These are phyloP conservation scores for Torymus auratus DNA, from an alignment of 2,888 invertebrate genomes.

Conservation along the genomic window DNA sequence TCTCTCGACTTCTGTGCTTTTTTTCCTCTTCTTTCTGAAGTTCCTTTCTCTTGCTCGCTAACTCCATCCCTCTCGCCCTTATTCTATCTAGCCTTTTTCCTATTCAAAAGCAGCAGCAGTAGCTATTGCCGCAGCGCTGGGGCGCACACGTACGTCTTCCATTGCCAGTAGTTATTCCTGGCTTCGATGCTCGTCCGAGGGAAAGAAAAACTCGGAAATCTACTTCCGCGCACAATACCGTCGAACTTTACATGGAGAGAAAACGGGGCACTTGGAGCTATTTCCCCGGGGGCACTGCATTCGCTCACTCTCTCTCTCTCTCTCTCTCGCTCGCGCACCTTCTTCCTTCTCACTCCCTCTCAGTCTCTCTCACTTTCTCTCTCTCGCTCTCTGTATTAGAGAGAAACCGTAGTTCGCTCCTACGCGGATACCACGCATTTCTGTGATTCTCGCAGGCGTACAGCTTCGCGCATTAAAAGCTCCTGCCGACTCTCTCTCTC, in stretches of 20 bases:
- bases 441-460: conserved; percentile 48
- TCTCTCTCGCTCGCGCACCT: conserved; percentile 17
- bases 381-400: conserved; percentile 51
- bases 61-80: background rate
- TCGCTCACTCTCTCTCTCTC: conserved; percentile 27
- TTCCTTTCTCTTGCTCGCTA: conserved; percentile 3
- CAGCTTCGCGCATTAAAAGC: conserved; percentile 47
- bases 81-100: conserved; percentile 16
- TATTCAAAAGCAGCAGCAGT: conserved; percentile 30
- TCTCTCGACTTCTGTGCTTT: background rate
- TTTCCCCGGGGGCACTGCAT: conserved; percentile 50
- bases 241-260: conserved; percentile 57
- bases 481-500: conserved; percentile 30
- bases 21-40: conserved; percentile 11
- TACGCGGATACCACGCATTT: conserved; percentile 47
- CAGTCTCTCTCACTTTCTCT: conserved; percentile 42
- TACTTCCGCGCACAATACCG: conserved; percentile 54
- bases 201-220: conserved; percentile 55
- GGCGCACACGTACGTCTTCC: conserved; percentile 39
- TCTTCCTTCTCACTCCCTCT: conserved; percentile 22
- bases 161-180: conserved; percentile 47
- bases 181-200: conserved; percentile 35
- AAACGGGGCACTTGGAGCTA: conserved; percentile 52
- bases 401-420: conserved; percentile 51
- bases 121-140: background rate